Conservation (phyloP, 1,140 invertebrate genomes). For the Spodoptera frugiperda region DNA sequence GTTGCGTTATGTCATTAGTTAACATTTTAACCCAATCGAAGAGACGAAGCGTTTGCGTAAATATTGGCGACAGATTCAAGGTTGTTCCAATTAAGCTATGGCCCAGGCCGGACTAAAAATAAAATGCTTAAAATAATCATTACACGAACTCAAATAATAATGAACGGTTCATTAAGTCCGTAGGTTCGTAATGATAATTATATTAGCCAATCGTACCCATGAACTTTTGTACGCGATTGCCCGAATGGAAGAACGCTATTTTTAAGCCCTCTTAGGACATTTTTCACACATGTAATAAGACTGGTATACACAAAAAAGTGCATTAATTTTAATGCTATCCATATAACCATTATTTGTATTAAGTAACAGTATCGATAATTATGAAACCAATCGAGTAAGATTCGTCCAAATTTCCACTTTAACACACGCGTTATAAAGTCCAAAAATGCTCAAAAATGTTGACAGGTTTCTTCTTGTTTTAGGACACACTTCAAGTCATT, state of each 20-base stretch:
- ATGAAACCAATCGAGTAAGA: slow-evolving; percentile 33
- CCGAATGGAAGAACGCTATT: neutral
- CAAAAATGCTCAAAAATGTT: slow-evolving; percentile 5
- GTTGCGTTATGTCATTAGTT: slow-evolving; percentile 59
- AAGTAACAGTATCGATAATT: slow-evolving; percentile 30
- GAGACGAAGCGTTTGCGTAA: slow-evolving; percentile 57
- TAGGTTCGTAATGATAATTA: slow-evolving; percentile 22
- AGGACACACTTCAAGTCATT: slow-evolving; percentile 32
- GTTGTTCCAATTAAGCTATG: slow-evolving; percentile 62
- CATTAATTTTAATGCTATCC: neutral
- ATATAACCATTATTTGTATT: slow-evolving; percentile 21
- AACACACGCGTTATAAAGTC: slow-evolving; percentile 7
- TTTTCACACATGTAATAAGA: neutral
- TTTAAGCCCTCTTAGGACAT: neutral
- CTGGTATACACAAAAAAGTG: neutral
- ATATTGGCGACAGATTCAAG: slow-evolving; percentile 67
- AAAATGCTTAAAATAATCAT: slow-evolving; percentile 54
- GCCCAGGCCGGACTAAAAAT: slow-evolving; percentile 47
- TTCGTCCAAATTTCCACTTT: slow-evolving; percentile 38
- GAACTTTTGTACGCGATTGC: neutral
- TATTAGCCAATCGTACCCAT: slow-evolving; percentile 5
- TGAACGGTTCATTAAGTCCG: slow-evolving; percentile 8
- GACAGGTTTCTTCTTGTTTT: slow-evolving; percentile 22
- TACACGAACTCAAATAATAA: slow-evolving; percentile 42
- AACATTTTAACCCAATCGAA: slow-evolving; percentile 49